phyloP scores from a whole-genome alignment of 2,797 vertebrate species.

The Podargus strigoides region DNA sequence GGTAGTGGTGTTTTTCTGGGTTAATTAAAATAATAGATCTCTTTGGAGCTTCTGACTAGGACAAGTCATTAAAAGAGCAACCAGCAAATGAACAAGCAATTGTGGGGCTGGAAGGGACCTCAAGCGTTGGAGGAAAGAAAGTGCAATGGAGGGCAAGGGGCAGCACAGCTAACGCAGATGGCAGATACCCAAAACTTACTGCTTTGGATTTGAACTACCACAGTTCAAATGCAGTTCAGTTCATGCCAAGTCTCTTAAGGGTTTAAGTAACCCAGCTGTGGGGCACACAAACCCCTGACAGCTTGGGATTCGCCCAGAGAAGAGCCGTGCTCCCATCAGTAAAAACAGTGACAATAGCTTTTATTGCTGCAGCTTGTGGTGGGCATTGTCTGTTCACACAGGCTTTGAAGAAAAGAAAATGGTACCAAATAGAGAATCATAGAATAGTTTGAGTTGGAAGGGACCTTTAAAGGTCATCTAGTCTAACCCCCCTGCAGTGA shows the following conservation, averaged over 20 bases:
- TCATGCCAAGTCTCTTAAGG: background rate
- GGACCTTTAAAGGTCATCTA: fast-evolving
- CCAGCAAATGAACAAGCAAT: background rate
- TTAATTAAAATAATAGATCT: background rate
- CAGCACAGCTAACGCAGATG: background rate
- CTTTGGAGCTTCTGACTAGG: background rate
- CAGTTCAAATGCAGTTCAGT: background rate
- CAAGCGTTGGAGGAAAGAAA: background rate
- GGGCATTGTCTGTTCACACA: background rate
- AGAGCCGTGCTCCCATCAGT: background rate
- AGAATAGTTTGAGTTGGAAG: background rate
- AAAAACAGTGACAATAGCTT: background rate
- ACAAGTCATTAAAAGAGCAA: background rate
- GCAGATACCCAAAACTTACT: background rate
- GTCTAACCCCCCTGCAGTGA: fast-evolving
- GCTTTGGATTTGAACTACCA: background rate
- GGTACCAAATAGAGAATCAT: background rate
- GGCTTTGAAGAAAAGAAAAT: background rate
- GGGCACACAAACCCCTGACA: background rate
- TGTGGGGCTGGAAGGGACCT: background rate
- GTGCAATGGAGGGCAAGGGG: background rate
- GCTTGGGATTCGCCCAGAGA: background rate
- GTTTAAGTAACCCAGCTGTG: background rate
- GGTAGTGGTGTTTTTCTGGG: background rate
- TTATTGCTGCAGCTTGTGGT: background rate